Percentiles rank a stretch among this genome's conserved stretches.
Evolutionary conservation across 2,888 invertebrate species (phyloP).

Genomic region (Kuschelorhynchus macadamiae): DNA sequence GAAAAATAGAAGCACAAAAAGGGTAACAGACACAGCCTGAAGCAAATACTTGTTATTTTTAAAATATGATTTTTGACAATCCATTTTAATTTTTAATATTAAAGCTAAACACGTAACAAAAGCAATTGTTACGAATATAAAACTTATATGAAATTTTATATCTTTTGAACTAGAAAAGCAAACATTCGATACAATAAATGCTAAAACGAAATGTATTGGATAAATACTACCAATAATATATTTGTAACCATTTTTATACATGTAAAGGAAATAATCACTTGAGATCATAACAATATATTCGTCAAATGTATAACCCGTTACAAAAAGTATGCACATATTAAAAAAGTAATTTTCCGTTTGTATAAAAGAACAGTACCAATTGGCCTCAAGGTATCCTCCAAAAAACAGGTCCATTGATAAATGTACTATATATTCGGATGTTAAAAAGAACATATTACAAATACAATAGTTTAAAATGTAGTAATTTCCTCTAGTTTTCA

Average conservation of each 20-base stretch:
- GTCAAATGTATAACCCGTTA: conserved; percentile 51
- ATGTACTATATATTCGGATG: conserved; percentile 36
- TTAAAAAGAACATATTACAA: conserved; percentile 44
- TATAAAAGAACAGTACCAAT: conserved; percentile 38
- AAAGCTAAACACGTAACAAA: conserved; percentile 19
- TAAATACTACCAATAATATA: conserved; percentile 51
- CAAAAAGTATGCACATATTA: conserved; percentile 48
- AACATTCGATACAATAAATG: conserved; percentile 44
- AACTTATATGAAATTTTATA: conserved; percentile 29
- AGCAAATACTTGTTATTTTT: conserved; percentile 18
- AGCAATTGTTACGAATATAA: conserved; percentile 31
- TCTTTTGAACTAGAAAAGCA: conserved; percentile 44
- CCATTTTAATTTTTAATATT: conserved; percentile 12
- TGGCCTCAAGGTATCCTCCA: conserved; percentile 15
- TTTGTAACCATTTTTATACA: conserved; percentile 47
- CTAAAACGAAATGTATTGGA: conserved; percentile 46
- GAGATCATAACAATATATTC: conserved; percentile 46
- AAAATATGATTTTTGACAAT: conserved; percentile 11
- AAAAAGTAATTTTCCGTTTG: conserved; percentile 48
- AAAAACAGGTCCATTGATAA: conserved; percentile 37
- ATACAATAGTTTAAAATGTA: conserved; percentile 50
- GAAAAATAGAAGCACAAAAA: conserved; percentile 40
- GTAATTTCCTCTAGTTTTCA: conserved; percentile 45
- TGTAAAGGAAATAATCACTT: conserved; percentile 41
- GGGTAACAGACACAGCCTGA: conserved; percentile 14